These are phyloP conservation scores for Chelonus formosanus DNA, from an alignment of 2,888 invertebrate genomes.

Conservation along the genomic window DNA sequence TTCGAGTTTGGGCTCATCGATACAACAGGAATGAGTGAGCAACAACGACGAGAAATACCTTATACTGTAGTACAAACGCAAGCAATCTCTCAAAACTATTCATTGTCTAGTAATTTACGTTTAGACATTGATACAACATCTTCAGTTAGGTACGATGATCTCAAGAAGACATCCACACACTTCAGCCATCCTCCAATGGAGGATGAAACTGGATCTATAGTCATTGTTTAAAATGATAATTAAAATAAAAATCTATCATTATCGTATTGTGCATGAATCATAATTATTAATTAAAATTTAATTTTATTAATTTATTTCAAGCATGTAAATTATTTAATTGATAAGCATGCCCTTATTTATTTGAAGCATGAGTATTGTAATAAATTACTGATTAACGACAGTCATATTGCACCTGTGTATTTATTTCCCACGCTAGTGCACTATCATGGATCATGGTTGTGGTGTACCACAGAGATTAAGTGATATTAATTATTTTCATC, in stretches of 20 bases:
- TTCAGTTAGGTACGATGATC: conserved; percentile 65
- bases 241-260: conserved; percentile 10
- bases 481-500: not conserved
- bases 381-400: conserved; percentile 61
- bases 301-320: conserved; percentile 59
- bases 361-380: conserved; percentile 61
- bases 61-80: conserved; percentile 84
- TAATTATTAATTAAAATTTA: conserved; percentile 39
- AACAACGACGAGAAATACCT: conserved; percentile 85
- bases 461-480: conserved; percentile 11
- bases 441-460: conserved; percentile 17
- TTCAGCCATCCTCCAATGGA: conserved; percentile 60
- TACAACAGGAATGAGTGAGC: conserved; percentile 88
- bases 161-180: conserved; percentile 62
- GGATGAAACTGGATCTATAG: conserved; percentile 65
- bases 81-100: conserved; percentile 66
- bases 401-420: conserved; percentile 56
- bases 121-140: conserved; percentile 53
- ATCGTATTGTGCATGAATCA: conserved; percentile 40
- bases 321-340: conserved; percentile 55
- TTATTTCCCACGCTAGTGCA: conserved; percentile 33
- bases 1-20: conserved; percentile 88
- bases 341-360: conserved; percentile 61
- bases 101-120: conserved; percentile 57
- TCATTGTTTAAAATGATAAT: conserved; percentile 58